These are phyloP conservation scores for Atethmia centrago DNA, from an alignment of 2,888 invertebrate genomes.

Conservation along the genomic window DNA sequence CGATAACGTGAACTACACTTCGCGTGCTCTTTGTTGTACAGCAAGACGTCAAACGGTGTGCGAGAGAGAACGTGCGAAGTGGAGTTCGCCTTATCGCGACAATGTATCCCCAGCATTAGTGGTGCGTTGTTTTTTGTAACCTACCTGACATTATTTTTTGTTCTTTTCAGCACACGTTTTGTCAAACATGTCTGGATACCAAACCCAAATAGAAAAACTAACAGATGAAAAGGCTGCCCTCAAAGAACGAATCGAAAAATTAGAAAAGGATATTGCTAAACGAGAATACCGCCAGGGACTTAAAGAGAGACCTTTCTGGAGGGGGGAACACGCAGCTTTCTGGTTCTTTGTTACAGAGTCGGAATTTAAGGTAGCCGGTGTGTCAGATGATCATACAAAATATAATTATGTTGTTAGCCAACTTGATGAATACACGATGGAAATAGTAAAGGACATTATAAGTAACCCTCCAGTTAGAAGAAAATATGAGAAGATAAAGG, in stretches of 20 bases:
- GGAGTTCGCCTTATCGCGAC: no score
- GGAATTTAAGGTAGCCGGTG: slow-evolving; percentile 26
- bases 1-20: no score
- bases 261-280: neutral
- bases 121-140: neutral
- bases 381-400: slow-evolving; percentile 30
- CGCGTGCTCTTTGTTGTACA: no score
- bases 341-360: slow-evolving; percentile 34
- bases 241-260: neutral
- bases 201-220: slow-evolving; percentile 17
- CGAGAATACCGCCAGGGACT: slow-evolving; percentile 25
- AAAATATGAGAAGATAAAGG: slow-evolving; percentile 30
- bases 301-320: slow-evolving; percentile 25
- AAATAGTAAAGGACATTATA: slow-evolving; percentile 31
- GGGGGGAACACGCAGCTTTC: neutral
- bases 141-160: neutral
- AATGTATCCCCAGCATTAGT: no score
- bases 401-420: slow-evolving; percentile 42
- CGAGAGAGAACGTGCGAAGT: no score
- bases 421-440: slow-evolving; percentile 21
- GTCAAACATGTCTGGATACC: slow-evolving; percentile 8
- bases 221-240: neutral
- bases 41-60: no score
- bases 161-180: slow-evolving; percentile 11
- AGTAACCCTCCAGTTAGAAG: slow-evolving; percentile 10